Base-by-base conservation (phyloP, 92 coral and sea anemone genomes). In the Pocillopora grandis region DNA sequence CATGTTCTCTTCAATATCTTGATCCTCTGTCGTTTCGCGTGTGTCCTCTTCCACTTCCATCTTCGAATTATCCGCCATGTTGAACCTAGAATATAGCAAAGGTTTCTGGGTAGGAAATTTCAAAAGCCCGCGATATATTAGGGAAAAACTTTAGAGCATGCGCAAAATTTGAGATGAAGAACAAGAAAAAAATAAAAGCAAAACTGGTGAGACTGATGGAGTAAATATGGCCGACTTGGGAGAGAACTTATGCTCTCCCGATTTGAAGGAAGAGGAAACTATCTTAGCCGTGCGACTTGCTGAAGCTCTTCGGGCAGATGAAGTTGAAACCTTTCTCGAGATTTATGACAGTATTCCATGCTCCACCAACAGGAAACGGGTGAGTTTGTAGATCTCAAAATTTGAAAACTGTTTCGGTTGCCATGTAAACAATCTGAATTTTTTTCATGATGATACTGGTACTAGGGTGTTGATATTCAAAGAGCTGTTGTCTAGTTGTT, bases 331-430 rank as follows among this genome's bases (percentile, higher is more conserved):
- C 5, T 94, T 97, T 84, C 92, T 97, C 81, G 93, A 94, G 87
- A 87, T 94, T 76, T 97, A 97, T 76, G 99, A 97, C 87, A 93
- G 89, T 84, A 97, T 97, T 62, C 99, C 99, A 1, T 80, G 92
- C 80, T 84, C 88, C 35, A 75, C 90, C 63, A 82, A 87, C 79
- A 84, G 69, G 65, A 86, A 90, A 85, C 94, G 90, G 64, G 98
- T 92, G 89, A 90, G 95, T 87, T 23, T 23, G 55, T 17, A 18
- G 69, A 58, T 21, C 33, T 1, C 11, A 52, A 18, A 68, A 75
- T 59, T 58, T 61, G 6, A 3, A 5, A 2, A 12, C 36, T 48
- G 72, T 67, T 70, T 31, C 78, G 66, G 95, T 93, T 93, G 89
- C 94, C 85, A 93, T 80, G 95, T 80, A 78, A 91, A 87, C 90